These are phyloP conservation scores for Puntigrus tetrazona DNA, from an alignment of 2,113 vertebrate species.

Conservation along the genomic window DNA sequence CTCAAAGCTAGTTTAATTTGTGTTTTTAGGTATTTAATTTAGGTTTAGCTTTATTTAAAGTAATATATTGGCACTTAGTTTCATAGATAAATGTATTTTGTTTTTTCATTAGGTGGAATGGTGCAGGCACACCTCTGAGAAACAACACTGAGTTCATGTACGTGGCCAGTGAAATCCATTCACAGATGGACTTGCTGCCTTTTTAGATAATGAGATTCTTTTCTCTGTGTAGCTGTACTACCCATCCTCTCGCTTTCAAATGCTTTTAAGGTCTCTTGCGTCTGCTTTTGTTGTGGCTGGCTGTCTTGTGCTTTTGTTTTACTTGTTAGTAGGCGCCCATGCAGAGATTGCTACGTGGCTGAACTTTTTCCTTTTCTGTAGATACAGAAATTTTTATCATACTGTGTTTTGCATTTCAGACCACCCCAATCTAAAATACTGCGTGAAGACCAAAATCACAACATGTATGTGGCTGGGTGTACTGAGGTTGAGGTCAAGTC, in stretches of 20 bases:
- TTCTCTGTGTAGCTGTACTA: slow-evolving; percentile 18
- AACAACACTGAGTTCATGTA: slow-evolving; percentile 93
- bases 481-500: slow-evolving; percentile 96
- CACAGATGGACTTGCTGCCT: slow-evolving; percentile 31
- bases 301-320: slow-evolving; percentile 29
- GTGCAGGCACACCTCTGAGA: slow-evolving; percentile 86
- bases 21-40: too few species aligned
- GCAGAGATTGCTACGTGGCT: slow-evolving; percentile 19
- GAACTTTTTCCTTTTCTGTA: background rate
- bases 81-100: slow-evolving; percentile 59
- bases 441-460: slow-evolving; percentile 95
- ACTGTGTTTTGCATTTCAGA: slow-evolving; percentile 69
- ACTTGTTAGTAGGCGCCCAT: background rate
- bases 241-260: background rate
- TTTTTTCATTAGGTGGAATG: slow-evolving; percentile 93
- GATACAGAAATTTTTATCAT: background rate
- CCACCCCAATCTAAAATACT: slow-evolving; percentile 91
- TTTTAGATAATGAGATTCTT: background rate
- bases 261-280: slow-evolving; percentile 9
- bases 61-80: slow-evolving; percentile 27
- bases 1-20: too few species aligned
- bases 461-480: slow-evolving; percentile 95
- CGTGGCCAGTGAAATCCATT: slow-evolving; percentile 73
- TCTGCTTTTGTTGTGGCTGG: slow-evolving; percentile 23
- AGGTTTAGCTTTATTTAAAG: background rate